These are phyloP conservation scores for Chaetodon trifascialis DNA, from an alignment of 2,113 vertebrate genomes.

Conservation along the genomic window DNA sequence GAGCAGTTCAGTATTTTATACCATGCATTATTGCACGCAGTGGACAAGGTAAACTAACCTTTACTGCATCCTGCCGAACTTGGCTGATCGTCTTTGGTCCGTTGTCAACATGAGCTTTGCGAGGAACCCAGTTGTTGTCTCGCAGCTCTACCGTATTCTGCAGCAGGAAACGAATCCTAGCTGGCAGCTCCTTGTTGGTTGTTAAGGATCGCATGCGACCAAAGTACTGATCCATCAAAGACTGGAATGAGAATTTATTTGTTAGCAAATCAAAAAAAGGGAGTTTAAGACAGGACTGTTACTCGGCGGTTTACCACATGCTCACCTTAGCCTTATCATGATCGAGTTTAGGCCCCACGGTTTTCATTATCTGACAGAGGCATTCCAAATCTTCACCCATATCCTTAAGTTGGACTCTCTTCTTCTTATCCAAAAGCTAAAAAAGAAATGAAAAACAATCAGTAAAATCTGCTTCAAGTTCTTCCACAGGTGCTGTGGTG, in stretches of 20 bases:
- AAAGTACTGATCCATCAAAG: conserved; percentile 99
- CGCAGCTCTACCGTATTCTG: conserved; percentile 99
- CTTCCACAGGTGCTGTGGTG: neutral
- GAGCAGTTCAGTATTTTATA: neutral
- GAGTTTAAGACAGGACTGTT: neutral
- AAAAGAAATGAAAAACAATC: neutral
- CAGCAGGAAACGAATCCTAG: conserved; percentile 99
- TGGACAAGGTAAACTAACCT: conserved; percentile 79
- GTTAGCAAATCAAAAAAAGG: neutral
- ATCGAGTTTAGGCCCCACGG: conserved; percentile 98
- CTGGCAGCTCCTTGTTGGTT: conserved; percentile 97
- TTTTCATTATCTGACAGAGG: conserved; percentile 99
- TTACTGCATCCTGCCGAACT: conserved; percentile 99
- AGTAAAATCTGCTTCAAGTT: neutral
- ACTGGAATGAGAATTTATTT: conserved; percentile 78
- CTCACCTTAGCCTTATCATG: conserved; percentile 97
- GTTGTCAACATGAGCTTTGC: conserved; percentile 99
- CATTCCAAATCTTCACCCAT: conserved; percentile 99
- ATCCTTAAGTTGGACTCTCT: conserved; percentile 98
- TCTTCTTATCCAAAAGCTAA: conserved; percentile 99
- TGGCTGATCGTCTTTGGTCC: conserved; percentile 99
- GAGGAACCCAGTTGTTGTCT: conserved; percentile 95
- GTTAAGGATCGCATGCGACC: conserved; percentile 97
- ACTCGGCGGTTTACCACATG: rapidly evolving
- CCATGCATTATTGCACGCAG: neutral